These are phyloP conservation scores for Lasioglossum albipes DNA, from an alignment of 1,140 invertebrate species.

Conservation along the genomic window DNA sequence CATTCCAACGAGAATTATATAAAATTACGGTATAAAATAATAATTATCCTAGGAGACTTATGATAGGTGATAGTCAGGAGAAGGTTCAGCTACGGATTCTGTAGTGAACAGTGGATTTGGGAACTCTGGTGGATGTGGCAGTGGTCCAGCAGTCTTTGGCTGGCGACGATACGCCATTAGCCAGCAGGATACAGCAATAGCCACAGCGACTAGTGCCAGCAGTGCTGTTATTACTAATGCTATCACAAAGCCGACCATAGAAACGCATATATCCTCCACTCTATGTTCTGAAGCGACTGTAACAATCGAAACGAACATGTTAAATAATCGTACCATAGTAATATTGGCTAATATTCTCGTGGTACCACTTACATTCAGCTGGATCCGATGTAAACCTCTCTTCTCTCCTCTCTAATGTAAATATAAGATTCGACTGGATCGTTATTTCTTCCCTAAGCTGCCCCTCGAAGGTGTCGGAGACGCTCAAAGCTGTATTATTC, in stretches of 20 bases:
- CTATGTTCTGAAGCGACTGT: slow-evolving; percentile 84
- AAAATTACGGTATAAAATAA: slow-evolving; percentile 69
- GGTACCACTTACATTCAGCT: slow-evolving; percentile 83
- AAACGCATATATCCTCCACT: slow-evolving; percentile 94
- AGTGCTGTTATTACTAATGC: slow-evolving; percentile 94
- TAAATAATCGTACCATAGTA: background rate
- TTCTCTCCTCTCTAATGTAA: slow-evolving; percentile 92
- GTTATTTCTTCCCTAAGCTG: slow-evolving; percentile 95
- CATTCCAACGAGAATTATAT: slow-evolving; percentile 68
- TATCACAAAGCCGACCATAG: slow-evolving; percentile 94
- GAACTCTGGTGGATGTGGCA: slow-evolving; percentile 96
- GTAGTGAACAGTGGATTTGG: slow-evolving; percentile 96
- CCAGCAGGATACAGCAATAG: slow-evolving; percentile 96
- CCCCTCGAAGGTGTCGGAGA: slow-evolving; percentile 85
- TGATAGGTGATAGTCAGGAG: slow-evolving; percentile 88
- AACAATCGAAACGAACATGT: slow-evolving; percentile 56
- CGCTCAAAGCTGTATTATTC: slow-evolving; percentile 82
- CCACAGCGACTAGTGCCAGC: slow-evolving; percentile 94
- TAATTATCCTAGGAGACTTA: slow-evolving; percentile 72
- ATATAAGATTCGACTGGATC: slow-evolving; percentile 94
- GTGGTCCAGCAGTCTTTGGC: slow-evolving; percentile 90
- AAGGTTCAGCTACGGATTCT: slow-evolving; percentile 87
- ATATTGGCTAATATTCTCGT: background rate
- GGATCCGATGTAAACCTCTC: slow-evolving; percentile 82
- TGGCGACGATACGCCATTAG: slow-evolving; percentile 94